Conservation (phyloP, 1,140 invertebrate genomes). For the Bicyclus anynana region DNA sequence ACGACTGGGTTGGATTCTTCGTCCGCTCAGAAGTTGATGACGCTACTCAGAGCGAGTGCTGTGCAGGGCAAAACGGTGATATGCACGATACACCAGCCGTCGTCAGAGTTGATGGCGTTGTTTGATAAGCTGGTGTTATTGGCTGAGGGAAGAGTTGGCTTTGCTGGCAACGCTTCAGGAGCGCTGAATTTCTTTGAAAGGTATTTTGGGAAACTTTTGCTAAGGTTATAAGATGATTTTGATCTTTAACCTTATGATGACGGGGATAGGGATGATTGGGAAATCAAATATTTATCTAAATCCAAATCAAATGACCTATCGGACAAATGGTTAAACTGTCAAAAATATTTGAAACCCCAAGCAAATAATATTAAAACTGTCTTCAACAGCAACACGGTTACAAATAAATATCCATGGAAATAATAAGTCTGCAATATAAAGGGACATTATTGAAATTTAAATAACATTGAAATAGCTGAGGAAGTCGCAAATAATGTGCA, state of each 20-base stretch:
- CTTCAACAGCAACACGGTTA: too few species aligned
- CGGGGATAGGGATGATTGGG: too few species aligned
- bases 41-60: constrained; percentile 83
- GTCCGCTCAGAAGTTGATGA: constrained; percentile 93
- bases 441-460: too few species aligned
- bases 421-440: too few species aligned
- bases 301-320: too few species aligned
- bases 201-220: constrained; percentile 46
- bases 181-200: constrained; percentile 89
- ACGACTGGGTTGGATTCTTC: constrained; percentile 96
- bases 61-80: constrained; percentile 89
- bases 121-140: constrained; percentile 93
- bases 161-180: constrained; percentile 85
- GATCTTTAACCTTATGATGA: too few species aligned
- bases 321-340: too few species aligned
- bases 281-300: too few species aligned
- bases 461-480: too few species aligned
- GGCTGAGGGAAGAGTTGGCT: constrained; percentile 93
- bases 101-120: constrained; percentile 92
- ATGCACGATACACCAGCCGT: constrained; percentile 98
- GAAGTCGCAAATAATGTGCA: neutral
- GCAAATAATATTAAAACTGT: too few species aligned
- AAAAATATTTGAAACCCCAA: too few species aligned
- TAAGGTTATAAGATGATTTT: neutral
- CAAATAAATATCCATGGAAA: too few species aligned